Evolutionary conservation across 2,888 invertebrate genomes (phyloP).

Genomic region (Stenichneumon culpator): DNA sequence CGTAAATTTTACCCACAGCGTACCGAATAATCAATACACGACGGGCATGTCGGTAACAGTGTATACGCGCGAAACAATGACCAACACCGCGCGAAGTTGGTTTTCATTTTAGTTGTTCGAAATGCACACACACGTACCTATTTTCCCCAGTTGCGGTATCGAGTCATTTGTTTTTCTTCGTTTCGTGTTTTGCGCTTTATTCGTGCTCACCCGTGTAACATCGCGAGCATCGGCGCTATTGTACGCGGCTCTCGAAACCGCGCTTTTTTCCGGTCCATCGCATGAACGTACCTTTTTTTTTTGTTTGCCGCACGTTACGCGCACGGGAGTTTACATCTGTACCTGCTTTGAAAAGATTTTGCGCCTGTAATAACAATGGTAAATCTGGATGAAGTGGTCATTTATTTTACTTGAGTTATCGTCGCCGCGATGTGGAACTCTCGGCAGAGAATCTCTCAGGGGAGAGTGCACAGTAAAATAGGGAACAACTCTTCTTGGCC

Average conservation of each 20-base stretch:
- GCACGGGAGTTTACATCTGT: not conserved
- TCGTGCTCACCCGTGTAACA: not conserved
- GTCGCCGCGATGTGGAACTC: not conserved
- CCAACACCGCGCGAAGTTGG: constrained; percentile 11
- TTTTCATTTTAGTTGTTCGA: constrained; percentile 35
- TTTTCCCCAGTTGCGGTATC: constrained; percentile 4
- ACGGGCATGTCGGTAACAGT: not conserved
- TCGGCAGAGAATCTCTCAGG: not conserved
- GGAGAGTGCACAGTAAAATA: too few species aligned
- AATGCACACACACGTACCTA: constrained; percentile 28
- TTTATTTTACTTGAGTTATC: not conserved
- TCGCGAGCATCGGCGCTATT: constrained; percentile 1
- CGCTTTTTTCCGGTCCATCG: not conserved
- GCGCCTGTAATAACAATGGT: not conserved
- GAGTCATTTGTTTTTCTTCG: constrained; percentile 15
- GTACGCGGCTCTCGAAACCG: not conserved
- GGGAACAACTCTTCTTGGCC: too few species aligned
- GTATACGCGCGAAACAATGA: constrained; percentile 8
- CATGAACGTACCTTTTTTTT: constrained; percentile 6
- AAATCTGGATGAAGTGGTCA: not conserved
- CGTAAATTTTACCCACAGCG: constrained; percentile 20
- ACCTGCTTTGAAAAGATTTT: not conserved
- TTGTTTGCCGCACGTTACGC: not conserved
- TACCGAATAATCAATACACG: not conserved
- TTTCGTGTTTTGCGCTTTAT: constrained; percentile 5